These are phyloP conservation scores for Otus sunia DNA, from an alignment of 2,113 vertebrate species.

Conservation along the genomic window DNA sequence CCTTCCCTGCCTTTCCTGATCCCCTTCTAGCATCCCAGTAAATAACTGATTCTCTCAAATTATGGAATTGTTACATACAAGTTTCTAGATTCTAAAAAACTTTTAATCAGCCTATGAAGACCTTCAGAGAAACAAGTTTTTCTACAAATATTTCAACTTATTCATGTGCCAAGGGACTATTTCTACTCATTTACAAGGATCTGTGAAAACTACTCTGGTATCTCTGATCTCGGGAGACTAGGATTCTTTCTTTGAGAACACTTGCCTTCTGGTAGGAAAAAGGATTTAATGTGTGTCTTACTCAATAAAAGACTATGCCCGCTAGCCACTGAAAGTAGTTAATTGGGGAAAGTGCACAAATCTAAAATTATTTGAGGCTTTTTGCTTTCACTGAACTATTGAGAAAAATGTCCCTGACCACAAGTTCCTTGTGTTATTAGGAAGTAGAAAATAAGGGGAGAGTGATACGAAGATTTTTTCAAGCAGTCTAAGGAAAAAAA, in stretches of 20 bases:
- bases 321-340: constrained; percentile 2
- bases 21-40: not conserved
- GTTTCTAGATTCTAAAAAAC: not conserved
- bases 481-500: not conserved
- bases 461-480: not conserved
- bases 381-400: not conserved
- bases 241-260: not conserved
- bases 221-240: not conserved
- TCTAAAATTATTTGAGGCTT: not conserved
- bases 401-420: not conserved
- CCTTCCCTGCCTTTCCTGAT: not conserved
- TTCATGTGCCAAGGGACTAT: not conserved
- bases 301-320: not conserved
- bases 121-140: not conserved
- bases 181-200: constrained; percentile 11
- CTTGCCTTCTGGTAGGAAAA: not conserved
- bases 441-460: not conserved
- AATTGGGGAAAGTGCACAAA: not conserved
- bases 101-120: not conserved
- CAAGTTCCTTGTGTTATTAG: not conserved
- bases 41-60: not conserved
- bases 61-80: not conserved
- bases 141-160: not conserved
- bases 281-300: not conserved
- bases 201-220: not conserved